phyloP scores from a whole-genome alignment of 2,888 invertebrate genomes.

The Phlogophora meticulosa region DNA sequence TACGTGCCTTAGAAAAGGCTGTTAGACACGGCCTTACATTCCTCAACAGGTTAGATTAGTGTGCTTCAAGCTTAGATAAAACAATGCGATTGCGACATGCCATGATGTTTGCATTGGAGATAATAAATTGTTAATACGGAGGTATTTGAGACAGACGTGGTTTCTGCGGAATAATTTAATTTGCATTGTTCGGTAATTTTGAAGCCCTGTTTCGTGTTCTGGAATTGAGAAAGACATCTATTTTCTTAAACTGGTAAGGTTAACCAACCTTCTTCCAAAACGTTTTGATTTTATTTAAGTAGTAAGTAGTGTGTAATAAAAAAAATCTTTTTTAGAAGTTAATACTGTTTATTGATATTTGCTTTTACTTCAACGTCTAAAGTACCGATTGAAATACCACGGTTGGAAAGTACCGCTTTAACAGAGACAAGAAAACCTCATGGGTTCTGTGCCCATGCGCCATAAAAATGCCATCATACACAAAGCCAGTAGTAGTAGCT shows the following conservation, averaged over 20 bases:
- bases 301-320: constrained; percentile 33
- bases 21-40: constrained; percentile 81
- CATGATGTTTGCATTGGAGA: constrained; percentile 68
- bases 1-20: constrained; percentile 78
- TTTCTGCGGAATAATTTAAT: constrained; percentile 46
- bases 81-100: constrained; percentile 76
- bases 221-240: not conserved
- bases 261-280: not conserved
- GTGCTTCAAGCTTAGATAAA: constrained; percentile 70
- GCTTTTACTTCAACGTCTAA: constrained; percentile 62
- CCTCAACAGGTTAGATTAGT: constrained; percentile 79
- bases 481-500: constrained; percentile 7
- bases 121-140: constrained; percentile 61
- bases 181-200: constrained; percentile 26
- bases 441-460: constrained; percentile 16
- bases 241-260: not conserved
- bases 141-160: constrained; percentile 53
- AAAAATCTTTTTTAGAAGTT: constrained; percentile 47
- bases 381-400: constrained; percentile 49
- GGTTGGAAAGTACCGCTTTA: constrained; percentile 43
- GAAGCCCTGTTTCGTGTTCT: constrained; percentile 3
- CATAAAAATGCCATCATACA: too few relatives aligned
- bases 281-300: not conserved
- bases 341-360: constrained; percentile 58
- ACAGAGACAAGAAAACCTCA: constrained; percentile 31